A percentile compares a stretch with the other conserved stretches of the same genome.
Evolutionary conservation across 2,113 vertebrate species (phyloP).

Genomic region (Chaetura pelagica): DNA sequence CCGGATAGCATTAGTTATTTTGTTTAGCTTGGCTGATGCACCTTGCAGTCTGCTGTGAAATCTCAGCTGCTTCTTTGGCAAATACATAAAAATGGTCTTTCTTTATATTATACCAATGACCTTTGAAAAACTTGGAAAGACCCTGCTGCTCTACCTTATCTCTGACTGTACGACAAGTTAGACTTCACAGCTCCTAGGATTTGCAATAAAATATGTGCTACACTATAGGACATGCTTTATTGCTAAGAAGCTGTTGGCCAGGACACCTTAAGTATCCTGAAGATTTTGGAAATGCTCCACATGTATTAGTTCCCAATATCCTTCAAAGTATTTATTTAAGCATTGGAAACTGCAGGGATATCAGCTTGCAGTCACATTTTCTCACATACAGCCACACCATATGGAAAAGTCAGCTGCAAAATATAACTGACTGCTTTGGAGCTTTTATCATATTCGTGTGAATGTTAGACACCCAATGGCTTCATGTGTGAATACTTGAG

Average conservation of each 20-base stretch:
- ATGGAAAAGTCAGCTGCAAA: conserved; percentile 8
- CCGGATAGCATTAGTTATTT: background rate
- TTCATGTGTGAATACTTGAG: background rate
- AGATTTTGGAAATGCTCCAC: background rate
- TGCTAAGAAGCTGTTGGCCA: background rate
- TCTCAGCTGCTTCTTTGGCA: background rate
- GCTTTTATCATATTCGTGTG: background rate
- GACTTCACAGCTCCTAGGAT: background rate
- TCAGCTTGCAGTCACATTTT: conserved; percentile 16
- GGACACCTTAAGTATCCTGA: background rate
- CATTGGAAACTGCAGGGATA: background rate
- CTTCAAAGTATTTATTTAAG: background rate
- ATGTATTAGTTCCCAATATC: background rate
- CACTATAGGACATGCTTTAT: background rate
- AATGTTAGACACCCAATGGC: background rate
- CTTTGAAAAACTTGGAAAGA: background rate
- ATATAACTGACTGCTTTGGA: background rate
- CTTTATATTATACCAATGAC: background rate
- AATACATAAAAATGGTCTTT: background rate
- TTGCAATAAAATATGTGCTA: background rate
- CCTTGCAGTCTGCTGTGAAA: background rate
- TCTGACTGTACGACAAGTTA: background rate
- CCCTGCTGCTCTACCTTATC: background rate
- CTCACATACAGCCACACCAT: background rate
- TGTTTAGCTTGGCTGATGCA: background rate